Conservation (phyloP, 1,140 invertebrate species). For the Pygmarrhopalites habei region DNA sequence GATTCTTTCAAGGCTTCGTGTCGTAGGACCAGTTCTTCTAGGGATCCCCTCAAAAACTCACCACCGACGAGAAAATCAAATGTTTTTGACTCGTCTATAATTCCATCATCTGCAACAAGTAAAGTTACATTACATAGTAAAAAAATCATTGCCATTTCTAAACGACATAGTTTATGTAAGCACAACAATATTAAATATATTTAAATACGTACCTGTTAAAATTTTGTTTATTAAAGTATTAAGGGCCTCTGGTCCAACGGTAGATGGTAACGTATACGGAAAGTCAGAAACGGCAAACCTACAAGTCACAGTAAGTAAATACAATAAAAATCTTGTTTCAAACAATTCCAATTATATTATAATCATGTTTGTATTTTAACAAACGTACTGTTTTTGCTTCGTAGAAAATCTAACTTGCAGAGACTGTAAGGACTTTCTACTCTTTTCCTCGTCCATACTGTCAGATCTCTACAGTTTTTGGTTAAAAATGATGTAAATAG, state of each 20-base stretch:
- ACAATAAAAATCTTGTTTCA: conserved; percentile 14
- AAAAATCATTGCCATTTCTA: too few species aligned
- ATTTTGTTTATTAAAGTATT: conserved; percentile 75
- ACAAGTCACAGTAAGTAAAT: conserved; percentile 45
- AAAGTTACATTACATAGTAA: background rate
- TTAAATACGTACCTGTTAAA: conserved; percentile 54
- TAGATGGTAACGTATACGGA: conserved; percentile 68
- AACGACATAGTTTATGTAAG: too few species aligned
- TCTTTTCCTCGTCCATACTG: background rate
- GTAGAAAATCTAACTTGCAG: conserved; percentile 69
- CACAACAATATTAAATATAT: too few species aligned
- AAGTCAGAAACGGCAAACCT: conserved; percentile 82
- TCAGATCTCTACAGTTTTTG: too few species aligned
- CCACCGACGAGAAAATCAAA: conserved; percentile 84
- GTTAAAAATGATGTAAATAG: too few species aligned
- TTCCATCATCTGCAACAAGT: conserved; percentile 29
- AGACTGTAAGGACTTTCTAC: conserved; percentile 12
- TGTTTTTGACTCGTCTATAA: conserved; percentile 51
- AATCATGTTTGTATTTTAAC: background rate
- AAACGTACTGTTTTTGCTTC: conserved; percentile 68
- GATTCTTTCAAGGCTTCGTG: conserved; percentile 32
- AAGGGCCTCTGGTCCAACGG: conserved; percentile 59
- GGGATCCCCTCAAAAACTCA: conserved; percentile 63
- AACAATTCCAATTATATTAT: background rate
- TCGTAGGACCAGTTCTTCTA: conserved; percentile 52